Conservation (phyloP, 2,113 vertebrate genomes). For the Nettapus auritus region DNA sequence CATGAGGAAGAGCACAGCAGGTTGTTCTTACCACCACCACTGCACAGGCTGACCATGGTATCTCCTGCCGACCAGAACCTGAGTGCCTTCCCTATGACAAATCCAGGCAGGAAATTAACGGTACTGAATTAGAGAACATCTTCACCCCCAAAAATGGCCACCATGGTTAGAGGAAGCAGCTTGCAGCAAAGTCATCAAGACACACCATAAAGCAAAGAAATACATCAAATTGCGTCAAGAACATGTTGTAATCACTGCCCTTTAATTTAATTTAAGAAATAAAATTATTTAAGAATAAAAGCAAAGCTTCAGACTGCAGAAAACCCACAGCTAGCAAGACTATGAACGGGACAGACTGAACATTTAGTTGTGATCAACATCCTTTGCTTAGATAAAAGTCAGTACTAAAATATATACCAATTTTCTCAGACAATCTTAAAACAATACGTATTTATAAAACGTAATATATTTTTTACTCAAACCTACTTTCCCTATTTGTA, state of each 20-base stretch:
- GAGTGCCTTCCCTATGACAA: neutral
- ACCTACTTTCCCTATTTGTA: neutral
- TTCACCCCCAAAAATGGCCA: neutral
- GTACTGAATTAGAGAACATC: neutral
- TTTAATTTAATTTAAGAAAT: too few relatives aligned
- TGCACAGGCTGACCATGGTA: neutral
- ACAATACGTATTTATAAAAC: neutral
- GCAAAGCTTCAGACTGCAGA: neutral
- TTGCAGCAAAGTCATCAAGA: neutral
- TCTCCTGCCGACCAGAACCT: neutral
- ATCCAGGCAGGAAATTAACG: neutral
- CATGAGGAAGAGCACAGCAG: neutral
- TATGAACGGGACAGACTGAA: neutral
- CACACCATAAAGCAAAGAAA: fast-evolving
- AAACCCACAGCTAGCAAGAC: neutral
- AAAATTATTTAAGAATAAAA: neutral
- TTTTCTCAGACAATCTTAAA: neutral
- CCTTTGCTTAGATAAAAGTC: neutral
- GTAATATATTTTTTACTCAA: neutral
- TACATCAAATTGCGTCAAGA: neutral
- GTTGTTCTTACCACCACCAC: neutral
- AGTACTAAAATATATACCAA: neutral
- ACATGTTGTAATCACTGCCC: neutral
- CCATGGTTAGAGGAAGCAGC: neutral
- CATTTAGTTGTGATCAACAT: neutral